These are phyloP conservation scores for Burhinus oedicnemus DNA, from an alignment of 2,113 vertebrate genomes.

Conservation along the genomic window DNA sequence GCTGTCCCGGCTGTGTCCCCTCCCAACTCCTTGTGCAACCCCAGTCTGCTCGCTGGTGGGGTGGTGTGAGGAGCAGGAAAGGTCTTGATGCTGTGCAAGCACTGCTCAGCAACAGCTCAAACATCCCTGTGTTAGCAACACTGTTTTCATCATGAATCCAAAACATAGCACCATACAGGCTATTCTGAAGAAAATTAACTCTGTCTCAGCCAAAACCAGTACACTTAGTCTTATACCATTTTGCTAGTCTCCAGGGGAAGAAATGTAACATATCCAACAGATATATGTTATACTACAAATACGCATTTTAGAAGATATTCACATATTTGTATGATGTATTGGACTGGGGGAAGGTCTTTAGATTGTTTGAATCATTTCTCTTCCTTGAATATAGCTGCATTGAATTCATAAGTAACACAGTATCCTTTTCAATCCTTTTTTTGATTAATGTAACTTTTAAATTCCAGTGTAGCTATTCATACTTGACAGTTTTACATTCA, in stretches of 20 bases:
- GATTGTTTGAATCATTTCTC: background rate
- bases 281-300: background rate
- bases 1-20: background rate
- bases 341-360: background rate
- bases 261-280: background rate
- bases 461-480: background rate
- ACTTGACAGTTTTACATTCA: background rate
- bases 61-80: background rate
- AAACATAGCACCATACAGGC: accelerated
- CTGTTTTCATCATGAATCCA: background rate
- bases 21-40: too few species aligned
- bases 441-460: background rate
- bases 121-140: background rate
- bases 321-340: background rate
- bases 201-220: background rate
- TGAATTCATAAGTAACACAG: background rate
- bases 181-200: background rate
- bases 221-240: background rate
- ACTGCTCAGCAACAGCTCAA: background rate
- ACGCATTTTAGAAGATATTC: background rate
- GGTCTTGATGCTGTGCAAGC: background rate
- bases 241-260: background rate
- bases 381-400: background rate
- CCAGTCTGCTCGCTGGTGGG: background rate
- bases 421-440: background rate